Conservation (phyloP, 2,797 vertebrate species). For the Tenualosa thibaudeaui region DNA sequence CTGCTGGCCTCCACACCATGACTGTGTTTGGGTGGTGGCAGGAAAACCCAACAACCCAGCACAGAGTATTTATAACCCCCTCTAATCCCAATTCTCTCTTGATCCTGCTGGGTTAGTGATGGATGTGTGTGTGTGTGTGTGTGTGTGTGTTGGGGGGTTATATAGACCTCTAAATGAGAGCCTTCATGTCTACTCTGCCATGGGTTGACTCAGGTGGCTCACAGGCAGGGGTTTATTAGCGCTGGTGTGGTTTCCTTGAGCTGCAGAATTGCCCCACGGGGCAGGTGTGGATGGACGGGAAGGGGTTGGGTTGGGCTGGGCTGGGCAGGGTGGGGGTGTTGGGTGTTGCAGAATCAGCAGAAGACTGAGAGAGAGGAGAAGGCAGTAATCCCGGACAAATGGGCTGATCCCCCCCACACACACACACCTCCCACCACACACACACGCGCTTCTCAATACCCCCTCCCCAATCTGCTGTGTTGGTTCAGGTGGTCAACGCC, state of each 20-base stretch:
- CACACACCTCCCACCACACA: not conserved
- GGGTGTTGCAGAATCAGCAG: conserved; percentile 54
- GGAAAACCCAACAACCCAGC: not conserved
- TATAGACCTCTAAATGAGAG: not conserved
- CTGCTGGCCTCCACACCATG: not conserved
- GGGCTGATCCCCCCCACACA: not conserved
- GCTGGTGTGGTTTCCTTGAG: conserved; percentile 50
- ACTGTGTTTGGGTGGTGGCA: not conserved
- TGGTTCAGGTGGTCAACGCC: conserved; percentile 44
- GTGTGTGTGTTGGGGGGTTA: not conserved
- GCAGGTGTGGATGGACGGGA: conserved; percentile 39
- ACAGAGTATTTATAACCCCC: not conserved
- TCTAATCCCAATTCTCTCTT: not conserved
- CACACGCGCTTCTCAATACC: not conserved
- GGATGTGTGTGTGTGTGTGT: not conserved
- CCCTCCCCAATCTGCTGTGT: not conserved
- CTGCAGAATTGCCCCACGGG: conserved; percentile 38
- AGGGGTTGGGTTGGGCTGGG: conserved; percentile 24
- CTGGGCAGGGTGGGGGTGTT: not conserved
- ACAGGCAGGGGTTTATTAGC: conserved; percentile 59
- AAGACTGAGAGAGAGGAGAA: conserved; percentile 26
- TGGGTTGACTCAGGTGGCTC: conserved; percentile 73
- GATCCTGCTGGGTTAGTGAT: not conserved
- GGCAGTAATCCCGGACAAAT: conserved; percentile 16
- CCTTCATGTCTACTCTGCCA: conserved; percentile 42